A percentile compares a stretch with the other conserved stretches of the same genome.
These are phyloP conservation scores for Epizoanthus ramosus DNA, from an alignment of 92 coral and sea anemone genomes.

Conservation along the genomic window DNA sequence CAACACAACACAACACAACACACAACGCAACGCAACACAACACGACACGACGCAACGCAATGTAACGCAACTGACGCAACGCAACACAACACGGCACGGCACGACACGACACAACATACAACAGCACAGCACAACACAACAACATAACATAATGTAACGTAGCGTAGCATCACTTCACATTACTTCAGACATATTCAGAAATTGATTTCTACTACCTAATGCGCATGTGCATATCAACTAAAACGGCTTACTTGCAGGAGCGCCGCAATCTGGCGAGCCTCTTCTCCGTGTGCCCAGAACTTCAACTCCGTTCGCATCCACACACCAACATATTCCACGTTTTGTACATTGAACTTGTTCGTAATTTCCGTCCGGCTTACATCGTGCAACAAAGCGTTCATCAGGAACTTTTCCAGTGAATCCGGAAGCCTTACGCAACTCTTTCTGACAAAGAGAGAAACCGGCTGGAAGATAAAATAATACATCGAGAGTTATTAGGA, in stretches of 20 bases:
- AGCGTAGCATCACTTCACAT: too few relatives aligned
- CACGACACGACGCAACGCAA: too few relatives aligned
- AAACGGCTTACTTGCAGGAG: constrained; percentile 53
- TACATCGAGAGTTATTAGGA: not conserved
- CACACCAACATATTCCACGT: constrained; percentile 82
- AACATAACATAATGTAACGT: too few relatives aligned
- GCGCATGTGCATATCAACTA: too few relatives aligned
- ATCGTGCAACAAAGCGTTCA: constrained; percentile 70
- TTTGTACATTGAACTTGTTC: constrained; percentile 75
- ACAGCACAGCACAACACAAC: too few relatives aligned
- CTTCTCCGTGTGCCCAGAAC: constrained; percentile 73
- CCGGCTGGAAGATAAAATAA: constrained; percentile 52
- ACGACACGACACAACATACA: too few relatives aligned
- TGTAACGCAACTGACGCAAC: too few relatives aligned
- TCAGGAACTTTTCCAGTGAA: constrained; percentile 54
- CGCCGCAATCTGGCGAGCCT: constrained; percentile 66
- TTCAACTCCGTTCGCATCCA: constrained; percentile 81
- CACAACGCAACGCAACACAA: too few relatives aligned
- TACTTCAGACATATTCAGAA: too few relatives aligned
- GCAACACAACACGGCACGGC: too few relatives aligned
- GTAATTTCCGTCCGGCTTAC: constrained; percentile 80
- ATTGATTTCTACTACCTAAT: too few relatives aligned
- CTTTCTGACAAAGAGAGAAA: constrained; percentile 76
- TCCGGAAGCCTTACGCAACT: constrained; percentile 71
- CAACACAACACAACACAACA: too few relatives aligned